Evolutionary conservation across 2,797 vertebrate genomes (phyloP).

Genomic region (Sorex maritimensis): DNA sequence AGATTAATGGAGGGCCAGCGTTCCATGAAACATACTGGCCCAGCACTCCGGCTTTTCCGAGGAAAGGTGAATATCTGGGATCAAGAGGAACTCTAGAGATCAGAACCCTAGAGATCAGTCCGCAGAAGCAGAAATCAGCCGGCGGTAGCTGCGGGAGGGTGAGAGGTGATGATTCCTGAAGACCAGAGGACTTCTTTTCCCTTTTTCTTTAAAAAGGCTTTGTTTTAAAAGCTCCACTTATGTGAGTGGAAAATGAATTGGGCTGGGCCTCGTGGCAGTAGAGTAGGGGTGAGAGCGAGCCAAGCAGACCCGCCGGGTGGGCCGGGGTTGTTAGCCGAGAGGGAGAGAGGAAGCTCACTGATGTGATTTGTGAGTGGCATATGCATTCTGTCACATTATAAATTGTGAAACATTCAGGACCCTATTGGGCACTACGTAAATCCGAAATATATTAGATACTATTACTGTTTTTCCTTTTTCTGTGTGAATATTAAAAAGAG

Average conservation of each 20-base stretch:
- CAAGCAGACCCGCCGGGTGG: not conserved
- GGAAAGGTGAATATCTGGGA: not conserved
- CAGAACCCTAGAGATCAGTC: not conserved
- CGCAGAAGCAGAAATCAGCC: not conserved
- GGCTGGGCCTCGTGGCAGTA: not conserved
- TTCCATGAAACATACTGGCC: not conserved
- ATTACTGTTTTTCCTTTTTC: conserved; percentile 52
- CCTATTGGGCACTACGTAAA: not conserved
- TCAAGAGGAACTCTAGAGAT: not conserved
- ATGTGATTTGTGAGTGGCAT: not conserved
- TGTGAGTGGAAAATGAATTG: conserved; percentile 1
- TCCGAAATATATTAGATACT: not conserved
- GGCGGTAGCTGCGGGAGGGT: not conserved
- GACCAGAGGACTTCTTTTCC: too few relatives aligned
- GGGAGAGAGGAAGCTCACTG: not conserved
- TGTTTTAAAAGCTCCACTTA: conserved; percentile 18
- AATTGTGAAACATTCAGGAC: not conserved
- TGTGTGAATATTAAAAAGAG: conserved; percentile 44
- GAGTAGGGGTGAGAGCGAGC: not conserved
- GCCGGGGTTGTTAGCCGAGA: not conserved
- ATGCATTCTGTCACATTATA: not conserved
- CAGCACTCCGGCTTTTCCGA: not conserved
- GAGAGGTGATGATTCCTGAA: not conserved
- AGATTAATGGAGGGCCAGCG: not conserved
- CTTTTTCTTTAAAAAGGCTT: not conserved